Evolutionary conservation across 2,113 vertebrate genomes (phyloP).

Genomic region (Sitta europaea): DNA sequence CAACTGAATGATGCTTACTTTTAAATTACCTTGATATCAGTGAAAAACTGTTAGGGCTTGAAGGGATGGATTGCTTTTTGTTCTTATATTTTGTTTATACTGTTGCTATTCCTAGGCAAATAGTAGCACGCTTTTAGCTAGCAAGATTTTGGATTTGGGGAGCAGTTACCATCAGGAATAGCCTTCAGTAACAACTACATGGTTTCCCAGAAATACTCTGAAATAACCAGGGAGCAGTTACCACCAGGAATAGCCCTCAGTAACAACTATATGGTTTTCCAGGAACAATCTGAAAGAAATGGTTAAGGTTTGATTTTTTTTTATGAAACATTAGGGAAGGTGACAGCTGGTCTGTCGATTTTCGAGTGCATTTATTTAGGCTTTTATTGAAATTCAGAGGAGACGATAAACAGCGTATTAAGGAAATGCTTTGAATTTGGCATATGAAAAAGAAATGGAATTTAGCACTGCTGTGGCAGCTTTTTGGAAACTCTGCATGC

Average conservation of each 20-base stretch:
- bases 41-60: not conserved
- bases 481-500: not conserved
- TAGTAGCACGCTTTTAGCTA: not conserved
- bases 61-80: not conserved
- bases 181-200: not conserved
- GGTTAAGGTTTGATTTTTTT: not conserved
- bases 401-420: not conserved
- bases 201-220: not conserved
- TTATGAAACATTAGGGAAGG: not conserved
- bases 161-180: not conserved
- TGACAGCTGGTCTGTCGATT: not conserved
- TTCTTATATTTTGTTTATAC: not conserved
- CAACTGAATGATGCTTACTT: not conserved
- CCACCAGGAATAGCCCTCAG: not conserved
- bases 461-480: not conserved
- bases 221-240: not conserved
- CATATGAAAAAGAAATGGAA: not conserved
- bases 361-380: not conserved
- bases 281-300: not conserved
- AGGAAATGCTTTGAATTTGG: slow-evolving; percentile 3
- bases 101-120: not conserved
- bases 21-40: not conserved
- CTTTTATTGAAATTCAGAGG: slow-evolving; percentile 11
- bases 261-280: not conserved
- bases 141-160: not conserved